Evolutionary conservation across 2,797 vertebrate species (phyloP), one percentile per base, ranked within the genome.

Genomic region (Brachyrhaphis roseni): DNA sequence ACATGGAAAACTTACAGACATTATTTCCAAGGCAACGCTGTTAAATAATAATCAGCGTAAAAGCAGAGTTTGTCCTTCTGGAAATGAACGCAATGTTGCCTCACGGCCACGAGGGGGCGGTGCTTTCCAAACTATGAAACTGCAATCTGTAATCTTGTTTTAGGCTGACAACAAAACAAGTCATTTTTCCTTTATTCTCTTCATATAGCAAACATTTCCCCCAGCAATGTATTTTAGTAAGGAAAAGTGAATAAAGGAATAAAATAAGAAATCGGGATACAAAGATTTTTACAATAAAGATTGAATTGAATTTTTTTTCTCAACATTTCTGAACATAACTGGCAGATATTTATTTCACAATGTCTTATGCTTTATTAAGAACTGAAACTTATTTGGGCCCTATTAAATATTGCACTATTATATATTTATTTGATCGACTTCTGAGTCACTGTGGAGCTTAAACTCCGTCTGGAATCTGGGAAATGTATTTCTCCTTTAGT

Each of bases 361-460:
- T 68, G 66, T 43, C 66, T 70, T 43, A 12, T 34, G 15, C 39
- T 23, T 66, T 66, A 66, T 39, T 34, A 43, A 70, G 39, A 43
- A 43, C 39, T 45, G 5, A 1, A 23, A 62, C 15, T 16, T 31
- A 0, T 59, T 31, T 31, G n/a, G 57, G 57, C 26, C 57, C 6
- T 8, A 8, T 45, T 34, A 68, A 2, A 31, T 36, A 15, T 77
- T 77, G 26, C 23, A 80, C 31, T 81, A 34, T 55, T n/a, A 31
- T 43, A 26, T 76, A n/a, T 70, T 76, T 62, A 79, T 78, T 45
- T 36, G n/a, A 45, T 78, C 13, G 62, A 18, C 23, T 5, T 23
- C 46, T 15, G 16, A 11, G 53, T 43, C 7, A 41, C 36, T 68
- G 18, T 28, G 26, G 16, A n/a, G 66, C 41, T 43, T 5, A 43